These are phyloP conservation scores for Amblyornis subalaris DNA, from an alignment of 2,113 vertebrate genomes.

Conservation along the genomic window DNA sequence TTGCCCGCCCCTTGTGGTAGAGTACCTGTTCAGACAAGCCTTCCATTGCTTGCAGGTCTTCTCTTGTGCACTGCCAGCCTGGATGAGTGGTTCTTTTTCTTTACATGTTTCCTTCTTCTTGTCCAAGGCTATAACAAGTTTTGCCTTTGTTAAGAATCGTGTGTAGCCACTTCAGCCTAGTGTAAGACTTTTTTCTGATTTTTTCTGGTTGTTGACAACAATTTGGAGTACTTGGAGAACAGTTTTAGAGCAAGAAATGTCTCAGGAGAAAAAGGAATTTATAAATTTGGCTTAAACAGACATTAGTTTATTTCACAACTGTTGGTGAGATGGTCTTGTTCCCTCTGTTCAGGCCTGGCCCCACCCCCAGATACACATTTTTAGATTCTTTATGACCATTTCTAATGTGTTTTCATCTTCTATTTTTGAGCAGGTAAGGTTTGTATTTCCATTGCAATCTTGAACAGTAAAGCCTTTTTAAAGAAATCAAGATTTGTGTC, in stretches of 20 bases:
- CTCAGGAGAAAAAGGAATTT: background rate
- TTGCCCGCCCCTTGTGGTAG: background rate
- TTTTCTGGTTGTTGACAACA: background rate
- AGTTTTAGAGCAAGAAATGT: background rate
- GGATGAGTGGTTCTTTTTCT: background rate
- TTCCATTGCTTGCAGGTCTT: background rate
- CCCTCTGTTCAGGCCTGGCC: accelerated
- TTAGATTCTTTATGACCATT: background rate
- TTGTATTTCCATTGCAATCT: background rate
- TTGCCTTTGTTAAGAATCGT: background rate
- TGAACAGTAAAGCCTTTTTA: background rate
- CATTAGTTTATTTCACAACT: background rate
- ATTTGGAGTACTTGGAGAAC: background rate
- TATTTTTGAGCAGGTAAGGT: background rate
- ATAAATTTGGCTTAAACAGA: background rate
- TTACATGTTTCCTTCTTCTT: background rate
- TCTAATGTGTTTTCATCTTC: background rate
- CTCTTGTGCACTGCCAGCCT: background rate
- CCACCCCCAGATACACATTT: accelerated
- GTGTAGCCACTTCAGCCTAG: background rate
- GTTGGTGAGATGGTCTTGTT: background rate
- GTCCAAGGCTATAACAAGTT: background rate
- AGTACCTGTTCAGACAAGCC: background rate
- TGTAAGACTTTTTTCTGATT: background rate
- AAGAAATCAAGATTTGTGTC: background rate